Evolutionary conservation across 1,140 invertebrate genomes (phyloP).

Genomic region (Tetragnatha versicolor): DNA sequence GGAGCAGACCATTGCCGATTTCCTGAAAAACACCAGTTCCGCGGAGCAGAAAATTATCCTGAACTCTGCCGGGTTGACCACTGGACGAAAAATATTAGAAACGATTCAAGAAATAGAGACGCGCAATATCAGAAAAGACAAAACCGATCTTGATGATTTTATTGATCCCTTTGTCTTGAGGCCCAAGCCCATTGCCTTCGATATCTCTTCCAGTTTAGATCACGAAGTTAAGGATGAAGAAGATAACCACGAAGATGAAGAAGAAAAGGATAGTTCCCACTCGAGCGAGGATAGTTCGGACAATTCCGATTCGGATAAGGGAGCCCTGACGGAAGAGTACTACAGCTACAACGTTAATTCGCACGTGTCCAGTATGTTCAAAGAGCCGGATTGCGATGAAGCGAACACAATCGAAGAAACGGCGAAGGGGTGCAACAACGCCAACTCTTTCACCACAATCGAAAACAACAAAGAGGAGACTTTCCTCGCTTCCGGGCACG

Average conservation of each 20-base stretch:
- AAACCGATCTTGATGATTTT: not conserved
- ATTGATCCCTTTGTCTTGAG: too few species aligned
- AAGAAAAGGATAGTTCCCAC: not conserved
- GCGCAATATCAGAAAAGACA: not conserved
- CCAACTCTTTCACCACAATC: not conserved
- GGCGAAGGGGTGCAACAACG: too few species aligned
- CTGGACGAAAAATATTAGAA: not conserved
- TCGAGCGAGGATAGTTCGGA: too few species aligned
- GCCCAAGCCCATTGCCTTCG: too few species aligned
- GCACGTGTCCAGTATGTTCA: not conserved
- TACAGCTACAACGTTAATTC: constrained; percentile 20
- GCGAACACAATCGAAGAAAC: too few species aligned
- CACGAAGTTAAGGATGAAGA: too few species aligned
- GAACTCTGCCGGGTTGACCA: not conserved
- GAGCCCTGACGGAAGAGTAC: constrained; percentile 3
- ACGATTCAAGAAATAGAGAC: not conserved
- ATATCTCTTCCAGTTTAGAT: too few species aligned
- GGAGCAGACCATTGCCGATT: constrained; percentile 25
- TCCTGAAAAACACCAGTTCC: constrained; percentile 35
- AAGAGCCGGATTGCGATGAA: not conserved
- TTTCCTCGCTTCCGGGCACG: too few species aligned
- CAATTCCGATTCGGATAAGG: too few species aligned
- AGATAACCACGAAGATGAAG: not conserved
- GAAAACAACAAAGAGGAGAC: not conserved
- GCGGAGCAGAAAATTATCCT: not conserved